These are phyloP conservation scores for Unio pictorum DNA, from an alignment of 2,888 invertebrate genomes.

Conservation along the genomic window DNA sequence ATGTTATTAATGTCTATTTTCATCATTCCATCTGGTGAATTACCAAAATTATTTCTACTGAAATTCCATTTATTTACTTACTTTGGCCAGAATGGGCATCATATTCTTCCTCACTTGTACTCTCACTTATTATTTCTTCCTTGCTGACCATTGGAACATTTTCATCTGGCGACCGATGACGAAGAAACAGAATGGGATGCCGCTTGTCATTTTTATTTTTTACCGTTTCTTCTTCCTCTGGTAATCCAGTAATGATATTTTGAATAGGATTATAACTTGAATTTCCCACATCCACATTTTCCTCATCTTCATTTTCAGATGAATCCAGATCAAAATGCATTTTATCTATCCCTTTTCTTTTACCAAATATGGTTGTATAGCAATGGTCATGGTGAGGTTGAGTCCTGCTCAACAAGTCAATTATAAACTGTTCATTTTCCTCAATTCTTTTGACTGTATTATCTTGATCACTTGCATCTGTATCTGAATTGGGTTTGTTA, in stretches of 20 bases:
- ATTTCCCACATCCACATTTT: conserved; percentile 23
- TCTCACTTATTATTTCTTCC: conserved; percentile 39
- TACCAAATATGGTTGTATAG: conserved; percentile 64
- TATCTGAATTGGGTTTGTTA: neutral
- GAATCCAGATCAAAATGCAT: conserved; percentile 23
- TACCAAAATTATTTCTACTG: too few species aligned
- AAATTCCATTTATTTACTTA: too few species aligned
- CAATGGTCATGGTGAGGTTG: conserved; percentile 63
- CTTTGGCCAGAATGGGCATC: conserved; percentile 6
- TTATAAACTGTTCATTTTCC: conserved; percentile 59
- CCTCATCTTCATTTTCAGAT: conserved; percentile 34
- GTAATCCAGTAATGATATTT: neutral
- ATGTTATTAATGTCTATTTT: too few species aligned
- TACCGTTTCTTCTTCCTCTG: conserved; percentile 2
- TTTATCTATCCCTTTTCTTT: conserved; percentile 38
- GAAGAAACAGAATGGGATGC: conserved; percentile 34
- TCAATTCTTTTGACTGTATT: conserved; percentile 47
- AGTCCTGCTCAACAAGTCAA: conserved; percentile 49
- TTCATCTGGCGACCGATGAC: conserved; percentile 35
- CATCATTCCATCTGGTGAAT: too few species aligned
- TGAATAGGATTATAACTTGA: conserved; percentile 4
- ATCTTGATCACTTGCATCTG: conserved; percentile 47
- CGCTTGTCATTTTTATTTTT: conserved; percentile 12
- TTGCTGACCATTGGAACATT: conserved; percentile 46
- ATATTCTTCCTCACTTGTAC: conserved; percentile 18